Percentiles rank a stretch among this genome's conserved stretches.
These are phyloP conservation scores for Leptinotarsa tumamoca DNA, from an alignment of 2,888 invertebrate genomes.

Conservation along the genomic window DNA sequence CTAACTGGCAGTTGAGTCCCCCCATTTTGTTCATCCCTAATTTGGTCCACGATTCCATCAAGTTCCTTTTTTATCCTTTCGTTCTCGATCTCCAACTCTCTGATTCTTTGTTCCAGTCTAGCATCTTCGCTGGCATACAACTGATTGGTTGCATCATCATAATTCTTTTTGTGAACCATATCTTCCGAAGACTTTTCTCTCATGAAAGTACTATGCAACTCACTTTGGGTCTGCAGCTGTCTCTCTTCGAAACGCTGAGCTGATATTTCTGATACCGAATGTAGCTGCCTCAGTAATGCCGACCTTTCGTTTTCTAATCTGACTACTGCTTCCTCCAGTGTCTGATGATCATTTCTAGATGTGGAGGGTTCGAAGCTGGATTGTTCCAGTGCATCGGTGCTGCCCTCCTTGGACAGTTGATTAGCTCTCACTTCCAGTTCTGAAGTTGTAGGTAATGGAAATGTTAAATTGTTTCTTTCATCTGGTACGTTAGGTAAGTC, in stretches of 20 bases:
- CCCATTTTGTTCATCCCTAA: slow-evolving; percentile 32
- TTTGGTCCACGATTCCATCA: slow-evolving; percentile 38
- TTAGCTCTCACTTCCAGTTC: slow-evolving; percentile 22
- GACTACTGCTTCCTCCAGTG: slow-evolving; percentile 35
- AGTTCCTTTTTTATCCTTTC: slow-evolving; percentile 46
- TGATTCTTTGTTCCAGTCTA: slow-evolving; percentile 47
- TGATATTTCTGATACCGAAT: slow-evolving; percentile 39
- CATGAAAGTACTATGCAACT: slow-evolving; percentile 45
- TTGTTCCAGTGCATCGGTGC: background rate
- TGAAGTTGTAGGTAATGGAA: slow-evolving; percentile 20
- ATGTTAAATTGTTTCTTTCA: background rate
- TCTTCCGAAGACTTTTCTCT: slow-evolving; percentile 43
- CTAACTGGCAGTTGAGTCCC: slow-evolving; percentile 31
- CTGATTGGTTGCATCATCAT: slow-evolving; percentile 52
- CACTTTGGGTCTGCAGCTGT: slow-evolving; percentile 38
- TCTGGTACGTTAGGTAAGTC: background rate
- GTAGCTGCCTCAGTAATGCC: slow-evolving; percentile 37
- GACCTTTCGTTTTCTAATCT: slow-evolving; percentile 44
- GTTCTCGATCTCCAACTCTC: slow-evolving; percentile 51
- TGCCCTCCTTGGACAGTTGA: background rate
- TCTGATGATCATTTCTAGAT: slow-evolving; percentile 29
- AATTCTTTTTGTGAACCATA: slow-evolving; percentile 30
- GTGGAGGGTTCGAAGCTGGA: slow-evolving; percentile 22
- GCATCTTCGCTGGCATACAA: slow-evolving; percentile 47
- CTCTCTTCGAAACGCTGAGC: slow-evolving; percentile 35